Evolutionary conservation across 1,140 invertebrate genomes (phyloP).

Genomic region (Stratiolaelaps scimitus): DNA sequence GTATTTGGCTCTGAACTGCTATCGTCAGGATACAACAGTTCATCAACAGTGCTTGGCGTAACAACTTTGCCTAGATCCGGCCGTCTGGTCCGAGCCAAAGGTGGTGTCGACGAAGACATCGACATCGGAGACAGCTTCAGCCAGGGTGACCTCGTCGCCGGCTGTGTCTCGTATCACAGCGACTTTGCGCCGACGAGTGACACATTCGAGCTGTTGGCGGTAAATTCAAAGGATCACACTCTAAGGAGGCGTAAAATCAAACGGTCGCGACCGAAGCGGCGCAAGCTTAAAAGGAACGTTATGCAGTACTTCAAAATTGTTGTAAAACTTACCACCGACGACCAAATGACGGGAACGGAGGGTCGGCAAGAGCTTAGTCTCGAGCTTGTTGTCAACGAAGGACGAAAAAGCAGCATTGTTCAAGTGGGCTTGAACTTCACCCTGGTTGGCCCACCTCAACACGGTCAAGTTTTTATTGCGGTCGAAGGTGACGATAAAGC

Average conservation of each 20-base stretch:
- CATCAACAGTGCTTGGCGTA: slow-evolving; percentile 2
- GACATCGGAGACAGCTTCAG: slow-evolving; percentile 3
- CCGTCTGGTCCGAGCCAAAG: not conserved
- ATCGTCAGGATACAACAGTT: not conserved
- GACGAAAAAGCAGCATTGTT: slow-evolving; percentile 1
- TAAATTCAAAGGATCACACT: slow-evolving; percentile 18
- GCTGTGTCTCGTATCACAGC: slow-evolving; percentile 2
- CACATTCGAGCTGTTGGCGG: slow-evolving; percentile 25
- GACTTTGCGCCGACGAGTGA: slow-evolving; percentile 9
- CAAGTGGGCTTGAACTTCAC: slow-evolving; percentile 1
- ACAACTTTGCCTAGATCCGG: not conserved
- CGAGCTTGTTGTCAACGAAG: not conserved
- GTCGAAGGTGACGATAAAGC: not conserved
- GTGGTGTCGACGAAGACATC: not conserved
- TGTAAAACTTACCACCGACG: not conserved
- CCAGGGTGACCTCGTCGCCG: not conserved
- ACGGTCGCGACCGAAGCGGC: slow-evolving; percentile 2
- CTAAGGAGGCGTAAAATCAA: slow-evolving; percentile 12
- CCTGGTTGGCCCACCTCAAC: not conserved
- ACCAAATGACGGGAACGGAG: slow-evolving; percentile 21
- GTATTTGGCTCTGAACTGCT: not conserved
- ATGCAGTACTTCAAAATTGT: slow-evolving; percentile 20
- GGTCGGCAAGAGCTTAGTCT: slow-evolving; percentile 5
- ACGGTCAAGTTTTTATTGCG: slow-evolving; percentile 12
- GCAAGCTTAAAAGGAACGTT: slow-evolving; percentile 23